A percentile compares a stretch with the other conserved stretches of the same genome.
Conservation (phyloP, 1,140 invertebrate species). For the Euglossa dilemma region DNA sequence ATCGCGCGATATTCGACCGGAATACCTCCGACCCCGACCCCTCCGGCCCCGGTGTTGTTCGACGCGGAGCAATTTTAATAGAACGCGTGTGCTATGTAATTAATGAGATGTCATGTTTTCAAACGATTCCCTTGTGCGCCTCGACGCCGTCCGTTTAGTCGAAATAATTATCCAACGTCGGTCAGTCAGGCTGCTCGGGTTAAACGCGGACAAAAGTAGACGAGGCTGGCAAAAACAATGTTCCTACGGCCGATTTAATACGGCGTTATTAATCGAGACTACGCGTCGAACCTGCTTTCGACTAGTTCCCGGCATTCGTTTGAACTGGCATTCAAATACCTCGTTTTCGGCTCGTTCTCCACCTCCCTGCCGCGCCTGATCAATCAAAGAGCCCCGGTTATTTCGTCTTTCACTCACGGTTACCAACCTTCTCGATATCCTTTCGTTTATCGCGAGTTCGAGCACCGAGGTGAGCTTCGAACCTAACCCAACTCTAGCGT, state of each 20-base stretch:
- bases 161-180: conserved; percentile 34
- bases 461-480: too few species aligned
- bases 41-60: neutral
- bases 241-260: conserved; percentile 20
- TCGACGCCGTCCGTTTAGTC: neutral
- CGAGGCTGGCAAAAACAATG: conserved; percentile 8
- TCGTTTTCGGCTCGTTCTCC: neutral
- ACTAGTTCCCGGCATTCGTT: neutral
- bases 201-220: neutral
- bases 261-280: conserved; percentile 18
- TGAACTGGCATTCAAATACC: neutral
- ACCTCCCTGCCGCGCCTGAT: neutral
- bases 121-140: conserved; percentile 3
- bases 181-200: neutral
- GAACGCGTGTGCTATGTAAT: conserved; percentile 9
- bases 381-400: neutral
- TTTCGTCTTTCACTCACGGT: neutral
- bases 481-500: too few species aligned
- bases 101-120: conserved; percentile 42
- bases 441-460: too few species aligned
- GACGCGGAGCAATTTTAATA: conserved; percentile 24
- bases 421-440: neutral
- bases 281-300: neutral
- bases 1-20: neutral
- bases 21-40: neutral